Percentiles rank a stretch among this genome's conserved stretches.
These are phyloP conservation scores for Astreopora myriophthalma DNA, from an alignment of 64 coral and sea anemone genomes.

Conservation along the genomic window DNA sequence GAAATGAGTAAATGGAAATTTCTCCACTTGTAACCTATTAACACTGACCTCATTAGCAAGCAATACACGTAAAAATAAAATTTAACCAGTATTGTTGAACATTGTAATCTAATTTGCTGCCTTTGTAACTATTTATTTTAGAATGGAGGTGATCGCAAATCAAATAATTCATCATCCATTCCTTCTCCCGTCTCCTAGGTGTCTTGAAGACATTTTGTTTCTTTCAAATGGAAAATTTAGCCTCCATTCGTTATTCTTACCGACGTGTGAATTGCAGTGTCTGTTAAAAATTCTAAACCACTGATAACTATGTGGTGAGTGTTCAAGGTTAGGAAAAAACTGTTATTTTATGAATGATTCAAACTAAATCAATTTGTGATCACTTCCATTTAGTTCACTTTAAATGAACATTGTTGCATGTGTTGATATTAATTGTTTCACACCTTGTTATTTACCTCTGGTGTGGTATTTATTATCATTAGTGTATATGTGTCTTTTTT, in stretches of 20 bases:
- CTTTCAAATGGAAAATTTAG: too few relatives aligned
- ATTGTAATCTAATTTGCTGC: conserved; percentile 15
- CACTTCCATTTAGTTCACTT: not conserved
- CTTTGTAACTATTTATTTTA: not conserved
- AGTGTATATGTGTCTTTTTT: too few relatives aligned
- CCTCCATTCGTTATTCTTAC: too few relatives aligned
- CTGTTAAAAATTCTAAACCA: too few relatives aligned
- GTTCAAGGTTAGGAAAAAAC: too few relatives aligned
- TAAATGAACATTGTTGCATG: not conserved
- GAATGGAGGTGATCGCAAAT: not conserved
- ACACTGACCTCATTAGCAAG: not conserved
- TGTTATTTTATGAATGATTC: too few relatives aligned
- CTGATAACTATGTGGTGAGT: too few relatives aligned
- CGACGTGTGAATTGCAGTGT: too few relatives aligned
- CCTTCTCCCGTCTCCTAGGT: too few relatives aligned
- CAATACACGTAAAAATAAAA: not conserved
- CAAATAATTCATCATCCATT: not conserved
- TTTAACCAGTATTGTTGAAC: not conserved
- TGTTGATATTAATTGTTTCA: not conserved
- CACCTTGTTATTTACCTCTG: not conserved
- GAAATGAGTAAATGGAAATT: not conserved
- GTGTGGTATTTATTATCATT: not conserved
- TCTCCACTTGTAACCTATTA: conserved; percentile 28
- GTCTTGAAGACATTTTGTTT: too few relatives aligned
- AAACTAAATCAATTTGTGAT: not conserved